Percentiles rank a stretch among this genome's conserved stretches.
Evolutionary conservation across 2,888 invertebrate genomes (phyloP).

Genomic region (Himalopsyche tibetana): DNA sequence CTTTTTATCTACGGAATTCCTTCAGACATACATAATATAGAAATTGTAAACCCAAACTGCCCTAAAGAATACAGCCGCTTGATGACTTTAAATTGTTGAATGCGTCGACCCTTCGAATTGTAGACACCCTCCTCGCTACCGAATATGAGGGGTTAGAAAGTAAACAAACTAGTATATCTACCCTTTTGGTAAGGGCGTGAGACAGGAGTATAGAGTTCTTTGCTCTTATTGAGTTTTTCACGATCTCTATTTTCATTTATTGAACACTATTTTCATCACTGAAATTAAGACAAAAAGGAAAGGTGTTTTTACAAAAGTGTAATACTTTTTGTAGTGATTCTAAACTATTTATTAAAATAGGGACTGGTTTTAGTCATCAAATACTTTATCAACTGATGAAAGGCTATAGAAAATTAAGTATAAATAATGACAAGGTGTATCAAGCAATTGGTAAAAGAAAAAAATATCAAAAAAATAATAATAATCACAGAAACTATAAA

Average conservation of each 20-base stretch:
- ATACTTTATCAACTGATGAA: too few relatives aligned
- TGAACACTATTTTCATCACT: too few relatives aligned
- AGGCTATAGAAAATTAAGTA: too few relatives aligned
- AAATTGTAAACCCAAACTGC: not conserved
- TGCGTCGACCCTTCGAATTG: conserved; percentile 2
- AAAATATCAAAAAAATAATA: too few relatives aligned
- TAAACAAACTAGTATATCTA: conserved; percentile 22
- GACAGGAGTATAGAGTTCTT: not conserved
- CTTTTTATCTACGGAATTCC: not conserved
- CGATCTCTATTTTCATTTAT: conserved; percentile 23
- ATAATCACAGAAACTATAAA: too few relatives aligned
- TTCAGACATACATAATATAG: not conserved
- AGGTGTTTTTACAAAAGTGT: too few relatives aligned
- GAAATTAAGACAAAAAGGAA: too few relatives aligned
- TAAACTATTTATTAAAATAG: too few relatives aligned
- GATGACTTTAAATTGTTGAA: conserved; percentile 35
- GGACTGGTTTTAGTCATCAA: too few relatives aligned
- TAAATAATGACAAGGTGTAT: too few relatives aligned
- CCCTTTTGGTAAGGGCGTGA: conserved; percentile 12
- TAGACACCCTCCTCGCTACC: conserved; percentile 31
- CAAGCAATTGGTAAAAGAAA: too few relatives aligned
- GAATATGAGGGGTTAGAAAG: conserved; percentile 24
- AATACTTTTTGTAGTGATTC: too few relatives aligned
- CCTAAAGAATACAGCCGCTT: not conserved
- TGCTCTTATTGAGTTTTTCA: not conserved